These are phyloP conservation scores for Sisor rabdophorus DNA, from an alignment of 2,113 vertebrate genomes.

Conservation along the genomic window DNA sequence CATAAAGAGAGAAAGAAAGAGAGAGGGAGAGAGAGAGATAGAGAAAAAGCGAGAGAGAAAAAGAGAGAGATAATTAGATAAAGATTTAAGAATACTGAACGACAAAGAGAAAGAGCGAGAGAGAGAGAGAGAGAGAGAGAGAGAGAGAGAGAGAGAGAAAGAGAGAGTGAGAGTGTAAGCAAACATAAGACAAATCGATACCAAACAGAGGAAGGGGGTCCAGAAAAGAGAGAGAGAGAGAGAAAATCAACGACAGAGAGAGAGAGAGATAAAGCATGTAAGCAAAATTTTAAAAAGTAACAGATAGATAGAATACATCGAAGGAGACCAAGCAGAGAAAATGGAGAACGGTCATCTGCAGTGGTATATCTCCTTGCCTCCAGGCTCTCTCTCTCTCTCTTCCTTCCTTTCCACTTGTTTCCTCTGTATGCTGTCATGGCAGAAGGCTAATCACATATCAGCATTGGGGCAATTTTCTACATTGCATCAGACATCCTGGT, in stretches of 20 bases:
- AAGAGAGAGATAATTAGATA: neutral
- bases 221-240: neutral
- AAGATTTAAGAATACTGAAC: no score
- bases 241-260: no score
- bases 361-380: constrained; percentile 3
- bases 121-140: neutral
- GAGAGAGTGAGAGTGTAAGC: no score
- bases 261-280: no score
- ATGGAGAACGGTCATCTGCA: neutral
- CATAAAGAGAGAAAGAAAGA: neutral
- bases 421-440: constrained; percentile 11
- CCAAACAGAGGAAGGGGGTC: no score
- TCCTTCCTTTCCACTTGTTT: neutral
- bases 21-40: neutral
- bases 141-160: neutral
- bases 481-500: constrained; percentile 28
- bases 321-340: no score
- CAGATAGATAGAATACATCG: no score
- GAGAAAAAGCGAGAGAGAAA: no score
- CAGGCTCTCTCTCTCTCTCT: neutral
- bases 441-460: constrained; percentile 16
- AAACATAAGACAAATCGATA: no score
- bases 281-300: no score
- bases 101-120: neutral
- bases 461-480: constrained; percentile 28